Evolutionary conservation across 2,113 vertebrate species (phyloP).

Genomic region (Callipepla californica): DNA sequence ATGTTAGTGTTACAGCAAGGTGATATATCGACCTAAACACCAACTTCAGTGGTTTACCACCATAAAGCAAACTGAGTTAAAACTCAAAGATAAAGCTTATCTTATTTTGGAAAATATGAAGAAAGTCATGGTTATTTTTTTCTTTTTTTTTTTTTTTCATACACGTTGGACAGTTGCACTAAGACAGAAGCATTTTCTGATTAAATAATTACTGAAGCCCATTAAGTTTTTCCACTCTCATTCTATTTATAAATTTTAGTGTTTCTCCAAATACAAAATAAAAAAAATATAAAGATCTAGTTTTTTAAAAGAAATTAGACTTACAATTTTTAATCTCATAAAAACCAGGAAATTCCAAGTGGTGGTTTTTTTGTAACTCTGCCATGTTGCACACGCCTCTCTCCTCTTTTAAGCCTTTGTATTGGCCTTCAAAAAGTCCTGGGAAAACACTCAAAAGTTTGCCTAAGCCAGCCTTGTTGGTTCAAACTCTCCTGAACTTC

Average conservation of each 20-base stretch:
- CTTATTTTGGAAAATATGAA: conserved; percentile 71
- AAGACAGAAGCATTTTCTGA: conserved; percentile 65
- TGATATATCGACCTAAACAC: conserved; percentile 53
- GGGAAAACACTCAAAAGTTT: conserved; percentile 59
- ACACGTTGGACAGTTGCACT: conserved; percentile 60
- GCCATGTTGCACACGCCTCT: conserved; percentile 59
- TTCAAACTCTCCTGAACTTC: conserved; percentile 68
- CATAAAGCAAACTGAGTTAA: conserved; percentile 60
- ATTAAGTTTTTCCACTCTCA: conserved; percentile 64
- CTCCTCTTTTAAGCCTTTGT: conserved; percentile 59
- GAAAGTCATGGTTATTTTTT: conserved; percentile 58
- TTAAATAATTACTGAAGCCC: conserved; percentile 71
- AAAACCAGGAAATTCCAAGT: conserved; percentile 73
- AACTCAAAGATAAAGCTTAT: conserved; percentile 67
- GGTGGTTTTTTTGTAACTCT: conserved; percentile 62
- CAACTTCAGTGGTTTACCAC: conserved; percentile 42
- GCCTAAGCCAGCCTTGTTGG: conserved; percentile 21
- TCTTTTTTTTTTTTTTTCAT: neutral
- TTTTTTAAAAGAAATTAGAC: conserved; percentile 70
- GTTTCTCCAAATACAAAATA: conserved; percentile 68
- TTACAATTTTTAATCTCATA: conserved; percentile 73
- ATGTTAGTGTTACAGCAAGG: conserved; percentile 36
- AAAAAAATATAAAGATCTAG: conserved; percentile 68
- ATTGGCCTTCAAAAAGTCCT: conserved; percentile 66
- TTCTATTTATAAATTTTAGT: conserved; percentile 69